Evolutionary conservation across 2,113 vertebrate genomes (phyloP), one percentile per base, ranked within the genome.

Genomic region (Indicator maculatus): DNA sequence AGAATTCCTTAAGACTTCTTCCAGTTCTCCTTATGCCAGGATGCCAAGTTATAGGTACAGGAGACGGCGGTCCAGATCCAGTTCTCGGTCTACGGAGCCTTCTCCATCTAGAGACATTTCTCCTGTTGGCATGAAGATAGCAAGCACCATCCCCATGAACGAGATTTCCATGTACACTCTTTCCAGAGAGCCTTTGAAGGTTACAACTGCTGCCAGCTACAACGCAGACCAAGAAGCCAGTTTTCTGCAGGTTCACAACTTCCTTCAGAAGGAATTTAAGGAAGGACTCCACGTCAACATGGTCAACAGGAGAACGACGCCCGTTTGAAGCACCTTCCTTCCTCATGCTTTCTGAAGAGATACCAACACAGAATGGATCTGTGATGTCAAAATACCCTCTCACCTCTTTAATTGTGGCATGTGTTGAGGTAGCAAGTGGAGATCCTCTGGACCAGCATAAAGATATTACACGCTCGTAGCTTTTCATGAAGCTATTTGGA

Each of bases 131-230:
- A 97, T 99, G 96, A 99, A 99, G 98, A 98, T 99, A 90, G 92
- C 97, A 1, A 96, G 98, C 61, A 98, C 98, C 86, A 98, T 99
- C 75, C 98, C 99, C 52, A 97, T 99, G 97, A 98, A 98, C 0
- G 99, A 99, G 86, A 98, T 99, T 78, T 99, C 99, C 96, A 99
- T 99, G 99, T 99, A 99, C 87, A 99, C 99, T 4, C 96, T 99
- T 67, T 98, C 98, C 83, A 97, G 99, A 88, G 99, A 99, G 96
- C 98, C 98, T 38, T 85, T 98, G 72, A 99, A 98, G 91, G 97
- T 98, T 5, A 98, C 98, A 8, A 98, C 98, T 0, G 98, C 99
- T 2, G 98, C 98, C 96, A 98, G 98, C 39, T 99, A 99, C 97
- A 99, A 98, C 21, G 98, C 99, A 1, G 99, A 99, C 82, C 98